These are phyloP conservation scores for Gymnocheta viridis DNA, from an alignment of 2,888 invertebrate species.

Conservation along the genomic window DNA sequence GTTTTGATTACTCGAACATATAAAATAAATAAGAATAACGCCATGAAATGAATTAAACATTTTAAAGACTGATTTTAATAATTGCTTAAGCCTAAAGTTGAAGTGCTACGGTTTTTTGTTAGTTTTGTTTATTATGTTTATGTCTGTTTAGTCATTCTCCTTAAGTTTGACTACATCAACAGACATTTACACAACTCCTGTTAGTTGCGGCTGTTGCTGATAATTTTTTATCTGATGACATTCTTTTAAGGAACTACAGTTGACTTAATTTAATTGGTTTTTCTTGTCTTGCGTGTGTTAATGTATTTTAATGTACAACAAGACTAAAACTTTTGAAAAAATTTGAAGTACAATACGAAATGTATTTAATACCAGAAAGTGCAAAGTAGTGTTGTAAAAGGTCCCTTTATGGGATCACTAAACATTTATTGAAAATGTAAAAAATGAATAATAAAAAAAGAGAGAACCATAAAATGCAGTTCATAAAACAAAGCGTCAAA, in stretches of 20 bases:
- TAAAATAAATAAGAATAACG: too few species aligned
- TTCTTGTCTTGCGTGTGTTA: slow-evolving; percentile 75
- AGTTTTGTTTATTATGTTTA: neutral
- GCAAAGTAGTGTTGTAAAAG: slow-evolving; percentile 51
- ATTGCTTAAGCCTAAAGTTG: slow-evolving; percentile 30
- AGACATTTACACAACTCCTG: neutral
- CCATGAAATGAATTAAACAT: slow-evolving; percentile 10
- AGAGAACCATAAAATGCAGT: slow-evolving; percentile 3
- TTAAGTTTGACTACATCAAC: neutral
- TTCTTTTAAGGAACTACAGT: slow-evolving; percentile 80
- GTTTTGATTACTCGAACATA: too few species aligned
- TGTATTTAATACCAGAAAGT: slow-evolving; percentile 41
- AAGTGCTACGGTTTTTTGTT: neutral
- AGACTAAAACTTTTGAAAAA: slow-evolving; percentile 27
- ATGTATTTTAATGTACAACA: slow-evolving; percentile 51
- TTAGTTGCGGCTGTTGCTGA: slow-evolving; percentile 37
- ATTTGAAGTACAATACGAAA: slow-evolving; percentile 2
- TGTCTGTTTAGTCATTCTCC: slow-evolving; percentile 23
- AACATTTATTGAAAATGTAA: slow-evolving; percentile 45
- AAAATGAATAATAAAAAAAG: slow-evolving; percentile 9
- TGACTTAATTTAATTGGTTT: slow-evolving; percentile 81
- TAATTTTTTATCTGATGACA: slow-evolving; percentile 73
- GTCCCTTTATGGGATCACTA: slow-evolving; percentile 50
- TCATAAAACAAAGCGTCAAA: slow-evolving; percentile 16
- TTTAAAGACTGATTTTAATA: slow-evolving; percentile 9